Evolutionary conservation across 2,113 vertebrate species (phyloP).

Genomic region (Mastomys coucha): DNA sequence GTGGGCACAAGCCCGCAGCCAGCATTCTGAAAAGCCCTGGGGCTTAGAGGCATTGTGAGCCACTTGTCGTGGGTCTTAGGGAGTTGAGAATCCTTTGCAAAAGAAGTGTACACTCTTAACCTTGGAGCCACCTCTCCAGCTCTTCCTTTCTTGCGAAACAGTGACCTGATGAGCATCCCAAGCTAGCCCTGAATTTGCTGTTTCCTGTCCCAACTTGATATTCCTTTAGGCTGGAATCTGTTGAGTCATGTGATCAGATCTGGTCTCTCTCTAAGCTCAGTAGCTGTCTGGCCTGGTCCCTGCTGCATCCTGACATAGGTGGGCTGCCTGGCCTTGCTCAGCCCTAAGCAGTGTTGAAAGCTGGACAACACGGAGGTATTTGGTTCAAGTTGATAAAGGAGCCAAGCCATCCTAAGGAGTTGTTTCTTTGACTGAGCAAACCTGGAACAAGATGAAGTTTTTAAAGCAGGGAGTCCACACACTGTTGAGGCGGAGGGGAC

Average conservation of each 20-base stretch:
- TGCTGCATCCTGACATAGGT: background rate
- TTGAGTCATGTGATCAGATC: background rate
- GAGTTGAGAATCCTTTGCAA: background rate
- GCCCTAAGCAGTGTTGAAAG: background rate
- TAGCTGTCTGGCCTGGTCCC: background rate
- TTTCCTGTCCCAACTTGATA: no score
- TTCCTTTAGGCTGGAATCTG: background rate
- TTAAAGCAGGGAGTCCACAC: background rate
- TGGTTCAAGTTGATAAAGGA: background rate
- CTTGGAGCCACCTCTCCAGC: background rate
- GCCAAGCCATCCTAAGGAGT: background rate
- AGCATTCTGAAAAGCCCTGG: background rate
- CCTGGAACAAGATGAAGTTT: background rate
- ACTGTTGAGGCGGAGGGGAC: background rate
- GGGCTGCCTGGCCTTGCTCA: rapidly evolving
- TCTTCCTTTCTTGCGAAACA: background rate
- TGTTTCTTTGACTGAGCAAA: background rate
- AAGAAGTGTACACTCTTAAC: background rate
- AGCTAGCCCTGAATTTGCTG: background rate
- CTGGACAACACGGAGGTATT: background rate
- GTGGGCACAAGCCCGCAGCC: no score
- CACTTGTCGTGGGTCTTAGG: background rate
- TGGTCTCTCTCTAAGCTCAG: background rate
- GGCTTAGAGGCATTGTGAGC: background rate
- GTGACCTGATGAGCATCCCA: background rate